phyloP scores from a whole-genome alignment of 2,113 vertebrate genomes.

The Montifringilla adamsi region DNA sequence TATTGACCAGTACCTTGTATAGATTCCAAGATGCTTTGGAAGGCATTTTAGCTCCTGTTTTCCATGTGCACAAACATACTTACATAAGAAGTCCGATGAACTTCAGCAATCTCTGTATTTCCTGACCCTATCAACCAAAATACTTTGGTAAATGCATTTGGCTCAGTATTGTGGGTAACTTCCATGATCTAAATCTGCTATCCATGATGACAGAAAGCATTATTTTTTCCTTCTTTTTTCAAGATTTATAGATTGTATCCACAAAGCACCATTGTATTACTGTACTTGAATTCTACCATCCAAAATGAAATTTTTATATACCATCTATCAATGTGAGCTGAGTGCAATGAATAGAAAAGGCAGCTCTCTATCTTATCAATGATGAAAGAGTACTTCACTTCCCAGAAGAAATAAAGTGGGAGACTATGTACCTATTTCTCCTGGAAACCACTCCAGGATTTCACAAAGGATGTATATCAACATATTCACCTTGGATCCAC shows the following conservation, averaged over 20 bases:
- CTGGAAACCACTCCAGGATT: conserved; percentile 54
- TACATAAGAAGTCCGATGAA: conserved; percentile 14
- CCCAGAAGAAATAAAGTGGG: conserved; percentile 50
- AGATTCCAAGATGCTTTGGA: background rate
- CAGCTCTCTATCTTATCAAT: conserved; percentile 56
- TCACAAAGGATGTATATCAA: conserved; percentile 53
- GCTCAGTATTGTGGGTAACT: conserved; percentile 38
- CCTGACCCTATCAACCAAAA: conserved; percentile 32
- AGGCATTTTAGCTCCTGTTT: conserved; percentile 23
- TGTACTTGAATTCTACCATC: conserved; percentile 38
- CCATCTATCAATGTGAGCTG: conserved; percentile 35
- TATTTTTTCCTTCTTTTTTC: background rate
- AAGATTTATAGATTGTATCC: conserved; percentile 29
- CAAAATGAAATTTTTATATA: conserved; percentile 59
- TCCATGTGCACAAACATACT: background rate
- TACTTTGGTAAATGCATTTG: background rate
- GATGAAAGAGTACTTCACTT: conserved; percentile 58
- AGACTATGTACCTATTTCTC: background rate
- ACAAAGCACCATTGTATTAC: conserved; percentile 47
- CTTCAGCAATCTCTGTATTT: conserved; percentile 2
- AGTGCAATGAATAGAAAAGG: conserved; percentile 51
- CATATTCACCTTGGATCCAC: conserved; percentile 47
- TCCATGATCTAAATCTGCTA: conserved; percentile 40
- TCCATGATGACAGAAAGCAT: conserved; percentile 10
- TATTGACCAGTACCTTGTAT: background rate